These are phyloP conservation scores for Apolygus lucorum DNA, from an alignment of 1,140 invertebrate species.

Conservation along the genomic window DNA sequence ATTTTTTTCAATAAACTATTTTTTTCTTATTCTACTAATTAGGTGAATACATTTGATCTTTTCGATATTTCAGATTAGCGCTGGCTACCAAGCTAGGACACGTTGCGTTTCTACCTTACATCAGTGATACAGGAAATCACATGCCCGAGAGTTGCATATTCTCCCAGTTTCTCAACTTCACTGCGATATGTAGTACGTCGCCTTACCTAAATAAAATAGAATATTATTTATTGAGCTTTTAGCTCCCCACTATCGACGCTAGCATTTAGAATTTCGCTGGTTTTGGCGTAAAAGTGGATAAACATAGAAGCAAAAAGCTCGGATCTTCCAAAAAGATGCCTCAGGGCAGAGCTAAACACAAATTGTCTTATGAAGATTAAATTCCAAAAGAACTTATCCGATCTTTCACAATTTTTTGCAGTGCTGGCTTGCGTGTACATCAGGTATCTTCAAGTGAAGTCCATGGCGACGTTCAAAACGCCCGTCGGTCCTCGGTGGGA, in stretches of 20 bases:
- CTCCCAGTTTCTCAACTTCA: slow-evolving; percentile 47
- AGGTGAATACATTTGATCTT: not conserved
- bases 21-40: no score
- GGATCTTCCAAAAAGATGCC: no score
- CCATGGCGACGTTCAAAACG: slow-evolving; percentile 33
- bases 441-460: slow-evolving; percentile 44
- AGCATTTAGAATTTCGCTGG: no score
- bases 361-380: no score
- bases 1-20: no score
- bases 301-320: no score
- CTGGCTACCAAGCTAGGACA: slow-evolving; percentile 45
- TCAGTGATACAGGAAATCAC: slow-evolving; percentile 51
- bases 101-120: slow-evolving; percentile 50
- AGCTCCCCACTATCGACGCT: no score
- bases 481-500: slow-evolving; percentile 38
- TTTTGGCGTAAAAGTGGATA: no score
- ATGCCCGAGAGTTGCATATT: slow-evolving; percentile 54
- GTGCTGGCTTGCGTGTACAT: slow-evolving; percentile 48
- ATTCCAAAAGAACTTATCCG: not conserved
- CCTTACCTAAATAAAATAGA: no score
- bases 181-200: slow-evolving; percentile 58
- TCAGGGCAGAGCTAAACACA: no score
- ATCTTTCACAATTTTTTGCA: no score
- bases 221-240: no score
- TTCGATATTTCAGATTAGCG: slow-evolving; percentile 41